Evolutionary conservation across 1,140 invertebrate genomes (phyloP).

Genomic region (Pogonus chalceus): DNA sequence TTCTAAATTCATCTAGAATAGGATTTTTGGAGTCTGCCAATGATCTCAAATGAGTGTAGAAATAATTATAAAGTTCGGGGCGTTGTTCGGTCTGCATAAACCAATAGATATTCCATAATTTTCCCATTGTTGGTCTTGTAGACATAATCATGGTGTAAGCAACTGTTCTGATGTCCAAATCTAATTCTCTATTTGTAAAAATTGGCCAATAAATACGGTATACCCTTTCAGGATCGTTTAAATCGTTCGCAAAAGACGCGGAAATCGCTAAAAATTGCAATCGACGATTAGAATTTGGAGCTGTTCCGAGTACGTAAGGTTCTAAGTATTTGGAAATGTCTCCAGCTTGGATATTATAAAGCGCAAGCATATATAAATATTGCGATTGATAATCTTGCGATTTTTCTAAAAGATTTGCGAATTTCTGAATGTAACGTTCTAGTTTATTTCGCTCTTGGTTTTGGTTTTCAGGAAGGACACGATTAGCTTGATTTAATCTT

Average conservation of each 20-base stretch:
- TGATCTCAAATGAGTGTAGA: conserved; percentile 33
- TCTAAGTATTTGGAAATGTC: conserved; percentile 22
- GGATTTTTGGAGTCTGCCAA: conserved; percentile 32
- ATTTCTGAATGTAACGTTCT: background rate
- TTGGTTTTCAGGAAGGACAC: background rate
- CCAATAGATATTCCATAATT: conserved; percentile 34
- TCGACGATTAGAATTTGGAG: conserved; percentile 11
- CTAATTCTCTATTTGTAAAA: conserved; percentile 27
- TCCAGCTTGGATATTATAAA: conserved; percentile 26
- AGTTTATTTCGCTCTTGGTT: background rate
- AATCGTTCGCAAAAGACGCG: background rate
- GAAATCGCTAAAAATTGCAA: background rate
- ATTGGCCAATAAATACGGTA: conserved; percentile 36
- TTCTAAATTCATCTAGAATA: background rate
- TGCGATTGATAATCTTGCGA: background rate
- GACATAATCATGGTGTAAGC: conserved; percentile 35
- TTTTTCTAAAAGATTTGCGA: background rate
- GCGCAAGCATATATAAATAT: conserved; percentile 26
- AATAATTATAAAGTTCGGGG: conserved; percentile 36
- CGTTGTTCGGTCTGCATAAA: conserved; percentile 34
- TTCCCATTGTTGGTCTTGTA: conserved; percentile 25
- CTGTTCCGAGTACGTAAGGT: conserved; percentile 24
- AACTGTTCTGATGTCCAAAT: conserved; percentile 28
- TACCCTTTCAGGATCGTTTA: conserved; percentile 20
- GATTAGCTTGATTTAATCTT: background rate